Conservation (phyloP, 2,797 vertebrate species). For the Chloroceryle inda region DNA sequence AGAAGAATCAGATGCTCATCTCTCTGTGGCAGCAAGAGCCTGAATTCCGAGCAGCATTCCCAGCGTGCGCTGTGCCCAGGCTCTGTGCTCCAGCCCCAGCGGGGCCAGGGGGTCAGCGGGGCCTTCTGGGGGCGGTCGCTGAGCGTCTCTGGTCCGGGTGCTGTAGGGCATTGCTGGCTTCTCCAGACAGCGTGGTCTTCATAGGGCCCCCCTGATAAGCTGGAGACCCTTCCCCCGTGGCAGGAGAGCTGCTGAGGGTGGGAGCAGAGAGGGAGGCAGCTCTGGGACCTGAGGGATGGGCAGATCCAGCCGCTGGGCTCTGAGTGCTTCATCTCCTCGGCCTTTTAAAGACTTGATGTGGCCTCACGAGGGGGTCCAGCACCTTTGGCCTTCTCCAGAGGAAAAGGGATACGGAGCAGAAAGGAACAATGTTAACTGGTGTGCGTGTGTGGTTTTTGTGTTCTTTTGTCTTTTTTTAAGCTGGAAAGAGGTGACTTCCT, state of each 20-base stretch:
- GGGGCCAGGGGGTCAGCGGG: fast-evolving
- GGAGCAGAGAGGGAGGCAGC: neutral
- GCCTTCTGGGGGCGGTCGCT: neutral
- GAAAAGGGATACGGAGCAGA: neutral
- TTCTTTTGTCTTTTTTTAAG: conserved; percentile 77
- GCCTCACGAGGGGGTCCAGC: neutral
- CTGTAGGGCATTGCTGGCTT: fast-evolving
- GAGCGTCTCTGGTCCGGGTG: fast-evolving
- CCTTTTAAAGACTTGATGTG: fast-evolving
- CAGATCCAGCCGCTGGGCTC: neutral
- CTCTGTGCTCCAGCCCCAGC: too few relatives aligned
- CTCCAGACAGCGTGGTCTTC: neutral
- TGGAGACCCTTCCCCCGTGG: neutral
- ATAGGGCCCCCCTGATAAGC: fast-evolving
- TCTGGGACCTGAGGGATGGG: neutral
- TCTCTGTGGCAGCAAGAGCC: neutral
- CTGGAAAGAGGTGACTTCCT: conserved; percentile 99
- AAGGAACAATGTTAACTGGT: neutral
- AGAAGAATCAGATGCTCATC: neutral
- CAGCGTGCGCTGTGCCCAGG: neutral
- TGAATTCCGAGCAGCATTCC: neutral
- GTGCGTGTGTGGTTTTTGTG: neutral
- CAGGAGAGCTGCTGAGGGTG: neutral
- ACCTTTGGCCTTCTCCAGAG: neutral
- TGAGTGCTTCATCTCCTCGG: neutral